Evolutionary conservation across 1,140 invertebrate genomes (phyloP).

Genomic region (Drosophila arizonae): DNA sequence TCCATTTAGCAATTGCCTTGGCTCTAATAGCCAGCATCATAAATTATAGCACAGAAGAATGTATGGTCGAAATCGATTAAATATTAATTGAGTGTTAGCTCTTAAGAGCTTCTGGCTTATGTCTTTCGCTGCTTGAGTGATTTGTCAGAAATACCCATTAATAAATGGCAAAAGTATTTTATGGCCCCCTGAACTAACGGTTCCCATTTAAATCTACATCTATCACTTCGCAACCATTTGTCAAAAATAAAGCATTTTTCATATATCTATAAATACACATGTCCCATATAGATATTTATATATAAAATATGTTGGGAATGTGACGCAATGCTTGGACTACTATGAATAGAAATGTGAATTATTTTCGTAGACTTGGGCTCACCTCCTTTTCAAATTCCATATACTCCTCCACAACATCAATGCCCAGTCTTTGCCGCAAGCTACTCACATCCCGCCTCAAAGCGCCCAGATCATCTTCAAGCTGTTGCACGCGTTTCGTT

Average conservation of each 20-base stretch:
- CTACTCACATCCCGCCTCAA: slow-evolving; percentile 59
- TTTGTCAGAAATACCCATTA: slow-evolving; percentile 30
- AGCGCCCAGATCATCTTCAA: slow-evolving; percentile 61
- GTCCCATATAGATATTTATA: slow-evolving; percentile 38
- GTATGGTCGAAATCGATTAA: neutral
- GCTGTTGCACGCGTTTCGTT: slow-evolving; percentile 55
- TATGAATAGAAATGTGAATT: slow-evolving; percentile 14
- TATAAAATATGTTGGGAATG: slow-evolving; percentile 18
- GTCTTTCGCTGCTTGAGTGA: neutral
- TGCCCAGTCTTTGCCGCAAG: slow-evolving; percentile 70
- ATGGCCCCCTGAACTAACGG: slow-evolving; percentile 3
- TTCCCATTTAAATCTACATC: slow-evolving; percentile 10
- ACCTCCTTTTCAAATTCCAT: slow-evolving; percentile 77
- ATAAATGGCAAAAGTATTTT: slow-evolving; percentile 12
- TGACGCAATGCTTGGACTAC: slow-evolving; percentile 17
- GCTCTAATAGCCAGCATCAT: slow-evolving; percentile 5
- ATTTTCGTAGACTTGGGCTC: slow-evolving; percentile 19
- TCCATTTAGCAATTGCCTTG: neutral
- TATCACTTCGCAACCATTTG: slow-evolving; percentile 3
- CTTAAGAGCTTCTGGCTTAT: slow-evolving; percentile 10
- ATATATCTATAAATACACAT: slow-evolving; percentile 60
- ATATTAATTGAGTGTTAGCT: slow-evolving; percentile 33
- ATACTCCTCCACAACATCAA: slow-evolving; percentile 73
- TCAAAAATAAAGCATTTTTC: slow-evolving; percentile 7
- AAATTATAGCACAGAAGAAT: slow-evolving; percentile 8